Conservation (phyloP, 2,888 invertebrate species). For the Candidula unifasciata region DNA sequence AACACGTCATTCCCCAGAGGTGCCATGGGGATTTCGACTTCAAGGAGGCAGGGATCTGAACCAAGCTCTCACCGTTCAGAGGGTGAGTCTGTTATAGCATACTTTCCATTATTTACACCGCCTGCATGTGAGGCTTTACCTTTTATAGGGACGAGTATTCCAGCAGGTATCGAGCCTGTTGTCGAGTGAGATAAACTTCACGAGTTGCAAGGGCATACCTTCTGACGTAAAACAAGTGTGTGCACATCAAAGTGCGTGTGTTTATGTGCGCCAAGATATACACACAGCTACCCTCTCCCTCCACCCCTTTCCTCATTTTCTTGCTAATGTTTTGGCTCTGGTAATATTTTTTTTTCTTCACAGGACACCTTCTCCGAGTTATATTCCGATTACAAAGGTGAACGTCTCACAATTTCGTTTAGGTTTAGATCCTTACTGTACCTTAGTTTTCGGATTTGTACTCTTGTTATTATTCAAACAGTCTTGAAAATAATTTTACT, state of each 20-base stretch:
- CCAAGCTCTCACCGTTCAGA: slow-evolving; percentile 74
- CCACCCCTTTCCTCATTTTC: background rate
- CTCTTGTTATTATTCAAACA: background rate
- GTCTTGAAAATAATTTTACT: background rate
- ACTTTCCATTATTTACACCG: slow-evolving; percentile 31
- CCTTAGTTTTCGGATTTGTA: slow-evolving; percentile 26
- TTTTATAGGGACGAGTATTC: slow-evolving; percentile 38
- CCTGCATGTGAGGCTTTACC: slow-evolving; percentile 21
- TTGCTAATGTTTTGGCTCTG: background rate
- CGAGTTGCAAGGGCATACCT: background rate
- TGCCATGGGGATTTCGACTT: slow-evolving; percentile 78
- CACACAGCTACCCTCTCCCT: background rate
- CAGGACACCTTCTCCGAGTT: background rate
- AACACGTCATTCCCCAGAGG: slow-evolving; percentile 75
- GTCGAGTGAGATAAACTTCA: background rate
- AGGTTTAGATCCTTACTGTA: background rate
- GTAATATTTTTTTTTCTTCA: background rate
- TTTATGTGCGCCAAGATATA: background rate
- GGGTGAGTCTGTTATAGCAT: slow-evolving; percentile 72
- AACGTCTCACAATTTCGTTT: background rate
- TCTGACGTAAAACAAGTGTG: slow-evolving; percentile 26
- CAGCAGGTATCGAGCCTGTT: background rate
- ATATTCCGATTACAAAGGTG: background rate
- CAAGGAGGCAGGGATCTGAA: slow-evolving; percentile 78
- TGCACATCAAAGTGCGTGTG: background rate